phyloP scores from a whole-genome alignment of 2,888 invertebrate genomes.

The Cephus spinipes region DNA sequence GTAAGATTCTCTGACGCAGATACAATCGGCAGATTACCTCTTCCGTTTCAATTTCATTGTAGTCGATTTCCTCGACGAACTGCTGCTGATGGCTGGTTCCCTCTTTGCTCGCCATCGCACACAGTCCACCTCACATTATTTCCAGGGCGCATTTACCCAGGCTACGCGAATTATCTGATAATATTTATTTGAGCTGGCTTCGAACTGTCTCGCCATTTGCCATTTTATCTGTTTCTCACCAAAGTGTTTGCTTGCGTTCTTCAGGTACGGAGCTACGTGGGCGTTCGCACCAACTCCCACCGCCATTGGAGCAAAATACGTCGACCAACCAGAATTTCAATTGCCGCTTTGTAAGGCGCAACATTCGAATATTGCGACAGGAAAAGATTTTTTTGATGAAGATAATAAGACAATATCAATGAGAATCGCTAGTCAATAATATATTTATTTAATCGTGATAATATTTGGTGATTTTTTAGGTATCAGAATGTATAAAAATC shows the following conservation, averaged over 20 bases:
- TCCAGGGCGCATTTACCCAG: conserved; percentile 46
- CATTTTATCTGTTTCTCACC: conserved; percentile 24
- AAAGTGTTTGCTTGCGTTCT: conserved; percentile 18
- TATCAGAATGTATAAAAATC: conserved; percentile 7
- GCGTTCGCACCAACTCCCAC: neutral
- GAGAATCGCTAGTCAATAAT: neutral
- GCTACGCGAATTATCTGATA: conserved; percentile 14
- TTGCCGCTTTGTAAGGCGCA: neutral
- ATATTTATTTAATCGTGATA: neutral
- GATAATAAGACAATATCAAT: neutral
- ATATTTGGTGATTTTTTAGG: neutral
- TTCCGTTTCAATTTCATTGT: conserved; percentile 79
- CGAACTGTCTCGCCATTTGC: conserved; percentile 31
- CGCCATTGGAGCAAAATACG: neutral
- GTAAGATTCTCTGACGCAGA: conserved; percentile 19
- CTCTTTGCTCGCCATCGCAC: conserved; percentile 52
- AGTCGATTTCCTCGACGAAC: conserved; percentile 83
- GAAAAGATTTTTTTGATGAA: neutral
- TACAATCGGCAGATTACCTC: conserved; percentile 70
- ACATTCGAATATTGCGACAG: neutral
- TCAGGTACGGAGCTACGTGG: conserved; percentile 3
- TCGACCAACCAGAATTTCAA: neutral
- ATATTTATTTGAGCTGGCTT: conserved; percentile 33
- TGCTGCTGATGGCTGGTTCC: conserved; percentile 60
- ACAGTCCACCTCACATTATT: conserved; percentile 52